Evolutionary conservation across 2,797 vertebrate species (phyloP).

Genomic region (Chrysocyon brachyurus): DNA sequence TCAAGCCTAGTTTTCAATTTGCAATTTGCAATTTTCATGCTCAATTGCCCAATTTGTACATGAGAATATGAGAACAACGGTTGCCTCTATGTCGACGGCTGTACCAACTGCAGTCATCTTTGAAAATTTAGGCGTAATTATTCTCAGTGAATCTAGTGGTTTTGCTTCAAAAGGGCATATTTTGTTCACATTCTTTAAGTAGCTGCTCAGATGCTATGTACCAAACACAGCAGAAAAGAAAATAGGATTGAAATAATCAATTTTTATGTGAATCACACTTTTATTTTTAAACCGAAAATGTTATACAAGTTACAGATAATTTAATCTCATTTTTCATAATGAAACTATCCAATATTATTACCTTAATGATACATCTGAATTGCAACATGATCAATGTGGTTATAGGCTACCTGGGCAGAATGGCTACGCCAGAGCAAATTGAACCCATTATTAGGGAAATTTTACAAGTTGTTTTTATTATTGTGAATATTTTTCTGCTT

Average conservation of each 20-base stretch:
- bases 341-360: constrained; percentile 44
- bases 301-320: constrained; percentile 64
- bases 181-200: constrained; percentile 58
- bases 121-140: constrained; percentile 53
- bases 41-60: constrained; percentile 71
- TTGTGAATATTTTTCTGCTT: constrained; percentile 13
- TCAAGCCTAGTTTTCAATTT: constrained; percentile 64
- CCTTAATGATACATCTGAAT: constrained; percentile 33
- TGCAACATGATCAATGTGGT: not conserved
- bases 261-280: constrained; percentile 50
- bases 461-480: constrained; percentile 36
- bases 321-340: constrained; percentile 63
- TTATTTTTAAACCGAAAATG: constrained; percentile 65
- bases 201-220: constrained; percentile 60
- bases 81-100: constrained; percentile 40
- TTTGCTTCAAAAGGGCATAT: constrained; percentile 60
- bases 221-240: constrained; percentile 36
- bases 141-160: constrained; percentile 47
- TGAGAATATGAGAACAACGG: constrained; percentile 64
- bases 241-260: constrained; percentile 31
- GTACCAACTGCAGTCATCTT: constrained; percentile 44
- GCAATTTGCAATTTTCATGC: constrained; percentile 65
- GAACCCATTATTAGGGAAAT: not conserved
- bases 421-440: not conserved
- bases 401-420: not conserved